Evolutionary conservation across 2,797 vertebrate genomes (phyloP).

Genomic region (Centroberyx gerrardi): DNA sequence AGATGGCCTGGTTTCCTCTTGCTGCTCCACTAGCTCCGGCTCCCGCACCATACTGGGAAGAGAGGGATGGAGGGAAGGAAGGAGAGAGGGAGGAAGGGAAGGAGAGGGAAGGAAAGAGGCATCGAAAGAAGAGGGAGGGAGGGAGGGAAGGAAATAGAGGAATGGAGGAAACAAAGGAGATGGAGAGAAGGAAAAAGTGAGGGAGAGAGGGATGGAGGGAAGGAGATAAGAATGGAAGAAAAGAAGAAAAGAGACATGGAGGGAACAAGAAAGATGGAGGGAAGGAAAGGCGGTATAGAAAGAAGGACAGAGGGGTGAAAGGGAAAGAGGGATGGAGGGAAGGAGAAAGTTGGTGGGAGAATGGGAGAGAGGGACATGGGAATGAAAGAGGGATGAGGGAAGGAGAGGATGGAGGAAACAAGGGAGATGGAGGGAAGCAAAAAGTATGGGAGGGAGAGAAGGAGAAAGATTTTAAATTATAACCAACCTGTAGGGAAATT

Average conservation of each 20-base stretch:
- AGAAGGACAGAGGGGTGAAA: background rate
- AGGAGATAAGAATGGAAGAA: background rate
- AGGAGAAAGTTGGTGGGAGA: no score
- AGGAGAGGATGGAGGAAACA: background rate
- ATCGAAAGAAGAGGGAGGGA: background rate
- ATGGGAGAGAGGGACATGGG: background rate
- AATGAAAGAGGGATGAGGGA: background rate
- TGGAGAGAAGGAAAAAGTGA: background rate
- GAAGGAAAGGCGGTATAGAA: background rate
- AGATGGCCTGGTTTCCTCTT: conserved; percentile 85
- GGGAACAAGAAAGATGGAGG: background rate
- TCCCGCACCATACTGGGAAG: conserved; percentile 90
- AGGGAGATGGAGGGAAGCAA: conserved; percentile 40
- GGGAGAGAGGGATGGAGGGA: background rate
- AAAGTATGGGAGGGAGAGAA: conserved; percentile 2
- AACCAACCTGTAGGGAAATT: conserved; percentile 26
- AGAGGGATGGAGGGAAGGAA: background rate
- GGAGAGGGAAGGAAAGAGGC: background rate
- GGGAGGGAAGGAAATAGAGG: conserved; percentile 5
- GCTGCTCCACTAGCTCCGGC: conserved; percentile 86
- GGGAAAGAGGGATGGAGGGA: background rate
- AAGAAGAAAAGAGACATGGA: conserved; percentile 37
- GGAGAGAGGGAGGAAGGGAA: no score
- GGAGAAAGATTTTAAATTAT: conserved; percentile 32
- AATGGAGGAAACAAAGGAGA: background rate